These are phyloP conservation scores for Oncorhynchus clarkii DNA, from an alignment of 2,113 vertebrate species.

Conservation along the genomic window DNA sequence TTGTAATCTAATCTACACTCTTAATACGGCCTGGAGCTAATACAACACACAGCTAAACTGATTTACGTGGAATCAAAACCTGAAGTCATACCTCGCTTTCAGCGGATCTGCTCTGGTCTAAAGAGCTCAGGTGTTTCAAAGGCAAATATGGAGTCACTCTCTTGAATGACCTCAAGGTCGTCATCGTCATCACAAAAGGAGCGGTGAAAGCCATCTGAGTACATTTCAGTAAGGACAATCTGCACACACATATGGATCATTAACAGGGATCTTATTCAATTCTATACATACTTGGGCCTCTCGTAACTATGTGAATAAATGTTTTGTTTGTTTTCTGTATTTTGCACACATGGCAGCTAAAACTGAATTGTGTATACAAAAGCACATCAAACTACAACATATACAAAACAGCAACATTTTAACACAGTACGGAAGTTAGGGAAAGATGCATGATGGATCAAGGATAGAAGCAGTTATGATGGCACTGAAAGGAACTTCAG, in stretches of 20 bases:
- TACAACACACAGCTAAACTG: constrained; percentile 5
- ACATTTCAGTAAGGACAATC: constrained; percentile 99
- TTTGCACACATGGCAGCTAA: no score
- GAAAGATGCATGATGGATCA: no score
- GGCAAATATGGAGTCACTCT: constrained; percentile 94
- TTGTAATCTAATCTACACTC: constrained; percentile 30
- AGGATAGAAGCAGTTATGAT: no score
- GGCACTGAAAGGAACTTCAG: no score
- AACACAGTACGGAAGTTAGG: no score
- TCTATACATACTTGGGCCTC: neutral
- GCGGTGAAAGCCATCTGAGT: constrained; percentile 96
- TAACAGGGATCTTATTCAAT: constrained; percentile 1
- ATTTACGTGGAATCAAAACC: neutral
- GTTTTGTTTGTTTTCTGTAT: no score
- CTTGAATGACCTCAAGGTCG: constrained; percentile 92
- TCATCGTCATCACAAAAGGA: constrained; percentile 94
- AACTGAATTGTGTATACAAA: no score
- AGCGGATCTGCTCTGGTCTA: constrained; percentile 89
- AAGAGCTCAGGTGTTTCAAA: constrained; percentile 97
- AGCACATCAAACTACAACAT: no score
- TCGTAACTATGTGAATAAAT: no score
- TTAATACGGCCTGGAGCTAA: neutral
- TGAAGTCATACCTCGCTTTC: constrained; percentile 79
- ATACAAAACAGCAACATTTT: no score
- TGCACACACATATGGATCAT: constrained; percentile 49